Evolutionary conservation across 2,797 vertebrate genomes (phyloP).

Genomic region (Protonibea diacanthus): DNA sequence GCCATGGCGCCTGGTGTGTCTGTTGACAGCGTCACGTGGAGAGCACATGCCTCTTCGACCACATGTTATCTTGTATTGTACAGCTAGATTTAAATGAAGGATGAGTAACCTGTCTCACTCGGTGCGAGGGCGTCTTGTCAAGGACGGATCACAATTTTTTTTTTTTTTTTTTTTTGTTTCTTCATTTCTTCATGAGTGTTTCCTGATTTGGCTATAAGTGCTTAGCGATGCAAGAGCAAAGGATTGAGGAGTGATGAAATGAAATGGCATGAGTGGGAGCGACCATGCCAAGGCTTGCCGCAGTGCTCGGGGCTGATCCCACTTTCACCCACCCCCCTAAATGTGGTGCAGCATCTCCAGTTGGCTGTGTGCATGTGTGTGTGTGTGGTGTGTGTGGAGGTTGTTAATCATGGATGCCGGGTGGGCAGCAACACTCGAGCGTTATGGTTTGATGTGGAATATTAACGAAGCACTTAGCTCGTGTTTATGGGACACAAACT

Average conservation of each 20-base stretch:
- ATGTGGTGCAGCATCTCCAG: conserved; percentile 53
- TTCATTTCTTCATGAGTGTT: conserved; percentile 22
- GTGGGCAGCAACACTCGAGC: conserved; percentile 21
- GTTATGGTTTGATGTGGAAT: conserved; percentile 44
- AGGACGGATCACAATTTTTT: background rate
- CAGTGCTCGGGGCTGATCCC: conserved; percentile 66
- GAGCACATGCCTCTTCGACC: conserved; percentile 19
- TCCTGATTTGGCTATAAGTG: conserved; percentile 50
- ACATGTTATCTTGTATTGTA: conserved; percentile 34
- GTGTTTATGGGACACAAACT: conserved; percentile 23
- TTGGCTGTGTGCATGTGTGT: conserved; percentile 47
- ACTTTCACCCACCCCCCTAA: conserved; percentile 55
- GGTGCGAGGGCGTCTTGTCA: background rate
- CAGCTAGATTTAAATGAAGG: conserved; percentile 45
- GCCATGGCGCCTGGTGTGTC: conserved; percentile 38
- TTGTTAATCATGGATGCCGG: conserved; percentile 58
- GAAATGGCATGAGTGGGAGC: conserved; percentile 61
- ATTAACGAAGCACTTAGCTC: conserved; percentile 39
- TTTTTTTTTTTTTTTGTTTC: background rate
- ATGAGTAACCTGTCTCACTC: conserved; percentile 2
- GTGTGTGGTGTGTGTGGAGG: conserved; percentile 19
- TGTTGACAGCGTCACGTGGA: conserved; percentile 34
- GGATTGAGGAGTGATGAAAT: conserved; percentile 56
- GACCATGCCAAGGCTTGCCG: conserved; percentile 65
- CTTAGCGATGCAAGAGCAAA: conserved; percentile 39